Evolutionary conservation across 2,888 invertebrate species (phyloP).

Genomic region (Scaptomyza tumidula): DNA sequence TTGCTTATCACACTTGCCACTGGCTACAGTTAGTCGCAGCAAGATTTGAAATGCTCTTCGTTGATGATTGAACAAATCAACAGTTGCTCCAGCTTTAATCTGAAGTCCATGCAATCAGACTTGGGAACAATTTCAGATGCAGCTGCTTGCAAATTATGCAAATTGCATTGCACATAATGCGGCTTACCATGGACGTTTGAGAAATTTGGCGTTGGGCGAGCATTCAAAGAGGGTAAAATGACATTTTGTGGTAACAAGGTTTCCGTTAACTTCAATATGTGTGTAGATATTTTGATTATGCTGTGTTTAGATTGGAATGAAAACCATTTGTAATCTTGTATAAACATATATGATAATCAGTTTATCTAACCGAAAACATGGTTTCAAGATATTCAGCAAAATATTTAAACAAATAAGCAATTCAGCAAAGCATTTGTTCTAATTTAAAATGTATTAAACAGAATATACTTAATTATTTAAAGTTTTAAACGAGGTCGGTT

Average conservation of each 20-base stretch:
- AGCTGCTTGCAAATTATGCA: constrained; percentile 44
- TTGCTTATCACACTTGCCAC: constrained; percentile 2
- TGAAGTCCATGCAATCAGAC: constrained; percentile 28
- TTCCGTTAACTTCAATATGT: neutral
- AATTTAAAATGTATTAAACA: neutral
- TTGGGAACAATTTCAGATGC: constrained; percentile 32
- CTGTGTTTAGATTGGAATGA: too few relatives aligned
- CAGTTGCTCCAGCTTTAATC: constrained; percentile 22
- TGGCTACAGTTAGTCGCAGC: constrained; percentile 5
- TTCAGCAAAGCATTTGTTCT: neutral
- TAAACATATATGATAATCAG: neutral
- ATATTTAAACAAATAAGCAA: neutral
- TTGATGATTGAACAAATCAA: constrained; percentile 32
- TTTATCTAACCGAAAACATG: neutral
- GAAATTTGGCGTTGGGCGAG: neutral
- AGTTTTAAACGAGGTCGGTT: neutral
- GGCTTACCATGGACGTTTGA: constrained; percentile 20
- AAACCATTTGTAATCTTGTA: neutral
- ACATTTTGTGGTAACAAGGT: neutral
- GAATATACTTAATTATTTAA: neutral
- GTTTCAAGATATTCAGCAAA: too few relatives aligned
- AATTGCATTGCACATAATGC: constrained; percentile 30
- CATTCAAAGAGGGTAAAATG: neutral
- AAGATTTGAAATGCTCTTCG: constrained; percentile 13
- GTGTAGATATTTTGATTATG: neutral